Base-by-base conservation (phyloP, 1,140 invertebrate species). In the Euschistus heros region DNA sequence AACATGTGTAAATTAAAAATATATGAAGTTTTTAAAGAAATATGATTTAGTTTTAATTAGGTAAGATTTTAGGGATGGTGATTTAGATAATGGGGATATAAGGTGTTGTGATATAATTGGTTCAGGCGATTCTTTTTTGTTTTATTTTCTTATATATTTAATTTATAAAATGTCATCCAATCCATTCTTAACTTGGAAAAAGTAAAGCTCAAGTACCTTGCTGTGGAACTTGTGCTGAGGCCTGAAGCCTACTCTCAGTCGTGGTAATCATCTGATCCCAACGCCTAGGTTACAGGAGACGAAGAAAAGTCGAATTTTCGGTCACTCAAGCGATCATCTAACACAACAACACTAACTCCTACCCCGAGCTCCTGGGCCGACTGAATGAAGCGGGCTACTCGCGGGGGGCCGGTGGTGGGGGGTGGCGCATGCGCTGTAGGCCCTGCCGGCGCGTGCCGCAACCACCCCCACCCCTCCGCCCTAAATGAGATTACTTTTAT, bases 401-500 rank as follows among this genome's bases (percentile, higher is more conserved):
- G 33, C 33, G 47, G 14, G 17, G 5, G 6, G 47, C 10, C 47
- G 47, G n/a, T 3, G 47, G 47, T 50, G 5, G 47, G 20, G 47
- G 47, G 7, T 37, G 47, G 47, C 47, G 47, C 47, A 50, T 50
- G 47, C 20, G 64, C 64, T 20, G 52, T 44, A 14, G 30, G 26
- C 26, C 64, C 52, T 52, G 64, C 64, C 52, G 64, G 64, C 64
- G 54, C 64, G 64, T 65, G 64, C 64, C 64, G 42, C 37, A 26
- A 30, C 22, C 37, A 22, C 62, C 46, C 62, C 44, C 42, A 18
- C 37, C 62, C 62, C 46, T 20, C n/a, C 62, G 46, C 42, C 64
- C 64, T 57, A 65, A 65, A 65, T 65, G 64, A 65, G 64, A 65
- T 65, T 65, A 65, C 64, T 65, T 65, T 65, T 65, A 65, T 65